Evolutionary conservation across 2,888 invertebrate species (phyloP).

Genomic region (Tetramorium bicarinatum): DNA sequence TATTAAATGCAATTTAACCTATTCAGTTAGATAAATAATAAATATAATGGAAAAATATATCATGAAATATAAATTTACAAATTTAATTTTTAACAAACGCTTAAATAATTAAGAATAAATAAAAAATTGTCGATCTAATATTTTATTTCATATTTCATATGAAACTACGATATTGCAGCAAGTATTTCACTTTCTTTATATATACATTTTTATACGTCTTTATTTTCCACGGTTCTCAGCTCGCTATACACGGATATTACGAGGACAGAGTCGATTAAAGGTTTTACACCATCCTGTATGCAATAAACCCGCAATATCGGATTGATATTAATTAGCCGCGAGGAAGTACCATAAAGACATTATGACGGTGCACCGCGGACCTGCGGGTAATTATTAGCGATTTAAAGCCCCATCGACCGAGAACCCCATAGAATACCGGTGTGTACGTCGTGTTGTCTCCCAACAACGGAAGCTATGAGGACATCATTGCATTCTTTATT

Average conservation of each 20-base stretch:
- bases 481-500: constrained; percentile 54
- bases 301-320: constrained; percentile 75
- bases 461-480: constrained; percentile 8
- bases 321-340: constrained; percentile 80
- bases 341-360: constrained; percentile 75
- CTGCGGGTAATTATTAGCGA: constrained; percentile 74
- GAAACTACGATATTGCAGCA: not conserved
- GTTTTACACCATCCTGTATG: constrained; percentile 60
- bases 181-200: constrained; percentile 2
- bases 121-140: not conserved
- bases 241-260: constrained; percentile 14
- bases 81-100: not conserved
- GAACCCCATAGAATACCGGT: constrained; percentile 65
- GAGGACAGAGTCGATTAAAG: constrained; percentile 67
- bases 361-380: constrained; percentile 70
- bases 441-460: constrained; percentile 55
- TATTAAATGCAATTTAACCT: not conserved
- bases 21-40: not conserved
- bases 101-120: not conserved
- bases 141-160: not conserved
- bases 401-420: constrained; percentile 76
- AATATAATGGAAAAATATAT: not conserved
- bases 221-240: not conserved
- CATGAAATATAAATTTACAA: not conserved
- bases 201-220: not conserved